Evolutionary conservation across 2,797 vertebrate genomes (phyloP), one percentile per base, ranked within the genome.

Genomic region (Artibeus lituratus): DNA sequence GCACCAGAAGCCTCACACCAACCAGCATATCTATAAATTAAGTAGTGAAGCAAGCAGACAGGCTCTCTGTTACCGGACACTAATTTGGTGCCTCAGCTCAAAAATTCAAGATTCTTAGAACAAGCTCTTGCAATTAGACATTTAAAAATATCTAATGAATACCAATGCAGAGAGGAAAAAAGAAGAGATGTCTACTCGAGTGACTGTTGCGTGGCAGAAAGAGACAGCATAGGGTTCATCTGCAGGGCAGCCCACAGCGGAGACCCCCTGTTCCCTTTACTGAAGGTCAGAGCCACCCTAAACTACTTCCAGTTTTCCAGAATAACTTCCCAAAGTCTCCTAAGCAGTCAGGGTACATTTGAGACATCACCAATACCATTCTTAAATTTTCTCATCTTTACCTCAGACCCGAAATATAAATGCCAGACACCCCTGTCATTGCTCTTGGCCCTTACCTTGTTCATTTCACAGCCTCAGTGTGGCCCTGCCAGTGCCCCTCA

Each of bases 21-120:
- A 83, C 2, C 7, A 89, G 42, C 83, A 80, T 97, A 77, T 83
- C 93, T 91, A 93, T 70, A 96, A 97, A 89, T 76, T 91, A 98
- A 96, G 88, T 74, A 92, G 92, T 32, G 86, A 95, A 85, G 32
- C 92, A 85, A 59, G 24, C 57, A 59, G 95, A 84, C 77, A 92
- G 87, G 35, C n/a, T 76, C 0, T 85, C 93, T 83, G 73, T 94
- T 96, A 94, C 51, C 9, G 24, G 62, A 73, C 82, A 87, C 72
- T 96, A 81, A 51, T 97, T 95, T 95, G 16, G 51, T 39, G 72
- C 87, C 6, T 4, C 21, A 5, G 67, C 53, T 80, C 88, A 96
- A 94, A 90, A 95, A 97, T 80, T 87, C 91, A 92, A 87, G 83
- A 70, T 70, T 69, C 90, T 91, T 94, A 47, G 83, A 81, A 96